Evolutionary conservation across 1,140 invertebrate genomes (phyloP).

Genomic region (Venturia canescens): DNA sequence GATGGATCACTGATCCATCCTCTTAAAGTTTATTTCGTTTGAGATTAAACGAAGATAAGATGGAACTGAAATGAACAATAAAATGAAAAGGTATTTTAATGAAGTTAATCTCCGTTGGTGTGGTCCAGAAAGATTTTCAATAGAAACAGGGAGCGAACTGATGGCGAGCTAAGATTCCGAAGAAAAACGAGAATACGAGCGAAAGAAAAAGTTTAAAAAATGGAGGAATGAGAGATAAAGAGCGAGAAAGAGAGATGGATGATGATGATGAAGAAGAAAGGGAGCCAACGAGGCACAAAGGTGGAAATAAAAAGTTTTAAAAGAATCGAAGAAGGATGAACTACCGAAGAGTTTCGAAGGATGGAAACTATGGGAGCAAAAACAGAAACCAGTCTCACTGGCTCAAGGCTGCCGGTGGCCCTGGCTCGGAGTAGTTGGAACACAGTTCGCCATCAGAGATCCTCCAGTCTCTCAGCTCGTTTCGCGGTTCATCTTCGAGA

Average conservation of each 20-base stretch:
- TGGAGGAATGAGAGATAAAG: conserved; percentile 37
- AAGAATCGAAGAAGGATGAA: conserved; percentile 70
- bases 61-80: neutral
- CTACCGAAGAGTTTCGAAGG: conserved; percentile 73
- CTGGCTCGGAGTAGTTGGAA: conserved; percentile 8
- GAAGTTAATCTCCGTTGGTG: neutral
- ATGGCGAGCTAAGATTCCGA: neutral
- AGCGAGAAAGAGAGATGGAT: conserved; percentile 48
- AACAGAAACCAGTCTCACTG: conserved; percentile 78
- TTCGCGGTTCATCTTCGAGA: conserved; percentile 31
- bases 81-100: neutral
- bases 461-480: conserved; percentile 18
- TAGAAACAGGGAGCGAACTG: neutral
- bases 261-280: conserved; percentile 59
- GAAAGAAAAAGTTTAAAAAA: conserved; percentile 58
- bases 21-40: no score
- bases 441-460: conserved; percentile 27
- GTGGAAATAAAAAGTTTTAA: conserved; percentile 49
- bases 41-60: neutral
- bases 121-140: neutral
- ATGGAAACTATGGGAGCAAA: conserved; percentile 76
- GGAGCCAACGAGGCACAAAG: conserved; percentile 59
- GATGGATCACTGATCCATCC: no score
- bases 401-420: conserved; percentile 72
- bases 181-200: conserved; percentile 51